Percentiles rank a stretch among this genome's conserved stretches.
phyloP scores from a whole-genome alignment of 2,797 vertebrate genomes.

The Clarias fuscus region DNA sequence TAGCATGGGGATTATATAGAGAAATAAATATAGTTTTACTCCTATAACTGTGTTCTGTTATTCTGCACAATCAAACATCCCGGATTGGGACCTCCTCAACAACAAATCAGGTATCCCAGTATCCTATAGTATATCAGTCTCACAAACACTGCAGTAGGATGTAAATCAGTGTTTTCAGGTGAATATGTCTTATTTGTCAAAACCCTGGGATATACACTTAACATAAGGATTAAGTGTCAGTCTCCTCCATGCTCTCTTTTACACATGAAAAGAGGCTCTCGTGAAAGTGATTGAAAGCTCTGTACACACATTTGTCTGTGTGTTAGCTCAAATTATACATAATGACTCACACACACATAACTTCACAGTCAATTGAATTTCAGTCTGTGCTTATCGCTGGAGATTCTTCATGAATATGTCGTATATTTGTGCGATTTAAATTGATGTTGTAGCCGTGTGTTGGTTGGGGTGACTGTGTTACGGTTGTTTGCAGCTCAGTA shows the following conservation, averaged over 20 bases:
- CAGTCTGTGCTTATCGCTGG: conserved; percentile 44
- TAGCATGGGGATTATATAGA: no score
- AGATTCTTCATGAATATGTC: conserved; percentile 36
- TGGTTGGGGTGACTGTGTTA: conserved; percentile 48
- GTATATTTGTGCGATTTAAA: conserved; percentile 50
- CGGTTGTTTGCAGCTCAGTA: conserved; percentile 22
- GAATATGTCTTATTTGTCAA: conserved; percentile 43
- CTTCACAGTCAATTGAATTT: conserved; percentile 52
- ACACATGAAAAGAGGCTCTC: conserved; percentile 44
- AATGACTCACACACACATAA: conserved; percentile 51
- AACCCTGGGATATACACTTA: conserved; percentile 47
- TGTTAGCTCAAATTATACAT: conserved; percentile 55
- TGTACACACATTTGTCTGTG: conserved; percentile 53
- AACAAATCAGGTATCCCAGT: not conserved
- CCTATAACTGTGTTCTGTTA: no score
- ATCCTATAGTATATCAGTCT: not conserved
- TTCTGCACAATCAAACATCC: no score
- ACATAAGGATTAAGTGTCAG: conserved; percentile 55
- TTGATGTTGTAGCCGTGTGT: conserved; percentile 19
- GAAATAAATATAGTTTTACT: no score
- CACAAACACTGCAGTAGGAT: conserved; percentile 25
- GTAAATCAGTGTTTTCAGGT: conserved; percentile 24
- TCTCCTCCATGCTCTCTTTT: conserved; percentile 14
- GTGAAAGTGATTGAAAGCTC: conserved; percentile 60
- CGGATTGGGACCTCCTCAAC: not conserved